phyloP scores from a whole-genome alignment of 2,113 vertebrate genomes.

The Colaptes auratus region DNA sequence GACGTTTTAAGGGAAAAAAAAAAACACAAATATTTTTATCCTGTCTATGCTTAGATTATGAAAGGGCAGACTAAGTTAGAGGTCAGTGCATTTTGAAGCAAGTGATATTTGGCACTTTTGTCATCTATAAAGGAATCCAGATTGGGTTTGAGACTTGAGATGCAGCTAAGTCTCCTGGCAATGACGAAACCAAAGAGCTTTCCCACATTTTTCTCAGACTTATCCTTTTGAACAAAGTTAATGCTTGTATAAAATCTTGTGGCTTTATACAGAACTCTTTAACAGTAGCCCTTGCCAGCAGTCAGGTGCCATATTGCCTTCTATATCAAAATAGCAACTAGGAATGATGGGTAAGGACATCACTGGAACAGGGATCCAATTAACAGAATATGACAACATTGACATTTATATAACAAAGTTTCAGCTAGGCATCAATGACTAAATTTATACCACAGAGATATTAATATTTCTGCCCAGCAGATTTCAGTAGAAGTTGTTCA shows the following conservation, averaged over 20 bases:
- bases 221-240: neutral
- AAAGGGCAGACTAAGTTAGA: neutral
- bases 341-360: neutral
- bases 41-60: neutral
- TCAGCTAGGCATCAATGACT: constrained; percentile 10
- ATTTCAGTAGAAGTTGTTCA: neutral
- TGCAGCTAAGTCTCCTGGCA: neutral
- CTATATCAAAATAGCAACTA: constrained; percentile 12
- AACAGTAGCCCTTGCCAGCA: neutral
- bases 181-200: neutral
- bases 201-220: neutral
- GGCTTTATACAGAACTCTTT: neutral
- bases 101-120: neutral
- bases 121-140: neutral
- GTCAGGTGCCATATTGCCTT: neutral
- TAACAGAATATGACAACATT: neutral
- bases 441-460: constrained; percentile 11
- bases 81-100: neutral
- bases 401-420: constrained; percentile 19
- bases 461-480: neutral
- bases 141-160: neutral
- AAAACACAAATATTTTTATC: neutral
- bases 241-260: neutral
- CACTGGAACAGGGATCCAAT: neutral
- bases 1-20: neutral